A percentile compares a stretch with the other conserved stretches of the same genome.
Evolutionary conservation across 2,797 vertebrate genomes (phyloP).

Genomic region (Coreius guichenoti): DNA sequence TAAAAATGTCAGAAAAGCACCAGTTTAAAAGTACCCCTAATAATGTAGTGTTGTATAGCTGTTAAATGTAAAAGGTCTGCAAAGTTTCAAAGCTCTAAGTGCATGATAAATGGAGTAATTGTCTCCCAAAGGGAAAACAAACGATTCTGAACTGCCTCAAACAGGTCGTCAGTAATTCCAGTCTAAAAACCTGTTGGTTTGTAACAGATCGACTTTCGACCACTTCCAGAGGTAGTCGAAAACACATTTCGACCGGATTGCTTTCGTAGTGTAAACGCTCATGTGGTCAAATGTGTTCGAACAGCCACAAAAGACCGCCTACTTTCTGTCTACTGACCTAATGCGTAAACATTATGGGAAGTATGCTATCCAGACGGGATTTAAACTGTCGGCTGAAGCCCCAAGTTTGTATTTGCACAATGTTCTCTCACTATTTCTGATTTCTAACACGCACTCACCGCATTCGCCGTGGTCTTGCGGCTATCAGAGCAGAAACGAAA

Average conservation of each 20-base stretch:
- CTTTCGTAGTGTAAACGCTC: neutral
- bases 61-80: neutral
- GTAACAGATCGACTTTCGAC: too few species aligned
- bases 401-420: neutral
- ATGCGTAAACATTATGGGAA: neutral
- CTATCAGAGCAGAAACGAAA: too few species aligned
- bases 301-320: neutral
- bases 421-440: neutral
- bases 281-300: neutral
- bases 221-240: neutral
- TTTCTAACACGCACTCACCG: neutral
- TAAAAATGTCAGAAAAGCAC: slow-evolving; percentile 3
- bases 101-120: too few species aligned
- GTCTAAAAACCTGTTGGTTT: too few species aligned
- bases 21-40: neutral
- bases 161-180: neutral
- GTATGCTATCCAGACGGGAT: neutral
- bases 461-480: too few species aligned
- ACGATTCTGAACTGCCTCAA: neutral
- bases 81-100: neutral
- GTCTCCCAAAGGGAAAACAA: too few species aligned
- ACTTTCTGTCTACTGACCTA: neutral
- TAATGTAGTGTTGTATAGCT: neutral
- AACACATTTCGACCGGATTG: neutral
- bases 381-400: neutral